Evolutionary conservation across 2,888 invertebrate species (phyloP).

Genomic region (Protodeltote pygarga): DNA sequence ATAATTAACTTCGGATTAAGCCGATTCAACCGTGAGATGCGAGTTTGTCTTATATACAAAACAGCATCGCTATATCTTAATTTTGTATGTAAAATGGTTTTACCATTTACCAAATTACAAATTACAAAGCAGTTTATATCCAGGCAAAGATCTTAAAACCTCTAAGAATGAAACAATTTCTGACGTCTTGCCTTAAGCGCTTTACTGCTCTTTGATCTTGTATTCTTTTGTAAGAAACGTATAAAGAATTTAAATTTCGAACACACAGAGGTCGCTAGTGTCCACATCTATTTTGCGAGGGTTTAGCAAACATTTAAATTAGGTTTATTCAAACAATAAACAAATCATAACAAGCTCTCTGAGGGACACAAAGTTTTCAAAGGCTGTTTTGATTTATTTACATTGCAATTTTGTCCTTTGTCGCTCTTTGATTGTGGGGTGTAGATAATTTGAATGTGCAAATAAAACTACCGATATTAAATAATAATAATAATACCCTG

Average conservation of each 20-base stretch:
- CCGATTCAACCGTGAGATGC: too few relatives aligned
- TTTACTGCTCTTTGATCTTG: neutral
- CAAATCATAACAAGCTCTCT: slow-evolving; percentile 76
- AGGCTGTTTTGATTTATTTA: slow-evolving; percentile 63
- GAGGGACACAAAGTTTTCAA: slow-evolving; percentile 66
- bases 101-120: too few relatives aligned
- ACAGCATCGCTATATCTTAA: too few relatives aligned
- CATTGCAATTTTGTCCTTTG: slow-evolving; percentile 58
- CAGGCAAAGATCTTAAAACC: neutral
- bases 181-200: too few relatives aligned
- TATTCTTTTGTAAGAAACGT: slow-evolving; percentile 29
- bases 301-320: slow-evolving; percentile 76
- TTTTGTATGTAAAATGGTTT: too few relatives aligned
- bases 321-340: slow-evolving; percentile 71
- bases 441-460: slow-evolving; percentile 18
- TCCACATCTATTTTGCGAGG: slow-evolving; percentile 45
- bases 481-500: too few relatives aligned
- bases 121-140: too few relatives aligned
- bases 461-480: slow-evolving; percentile 22
- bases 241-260: slow-evolving; percentile 41
- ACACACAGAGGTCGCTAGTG: slow-evolving; percentile 38
- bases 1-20: too few relatives aligned
- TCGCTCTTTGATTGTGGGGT: slow-evolving; percentile 48
- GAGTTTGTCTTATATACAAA: too few relatives aligned
- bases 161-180: slow-evolving; percentile 8